Evolutionary conservation across 1,140 invertebrate genomes (phyloP), one percentile per base, ranked within the genome.

Genomic region (Meloidogyne hapla): DNA sequence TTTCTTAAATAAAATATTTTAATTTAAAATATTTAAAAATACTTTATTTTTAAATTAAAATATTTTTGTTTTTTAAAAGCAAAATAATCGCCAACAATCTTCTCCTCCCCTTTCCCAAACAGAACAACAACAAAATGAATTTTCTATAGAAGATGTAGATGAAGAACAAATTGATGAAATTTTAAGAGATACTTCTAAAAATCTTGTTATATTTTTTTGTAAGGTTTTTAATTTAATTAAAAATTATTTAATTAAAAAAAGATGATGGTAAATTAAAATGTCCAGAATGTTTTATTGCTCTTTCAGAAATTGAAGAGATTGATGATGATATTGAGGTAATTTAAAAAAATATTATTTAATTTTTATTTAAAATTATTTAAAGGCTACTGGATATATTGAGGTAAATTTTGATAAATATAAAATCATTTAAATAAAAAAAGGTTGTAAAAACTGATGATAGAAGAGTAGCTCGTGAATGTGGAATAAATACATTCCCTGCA

Each of bases 361-460:
- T 56, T n/a, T 56, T 56, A 18, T 56, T 56, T 5, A 56, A 48
- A 48, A 15, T 15, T 48, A 48, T 48, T 56, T 56, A 56, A n/a
- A 56, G 76, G 83, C 83, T 28, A 86, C 85, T 65, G 85, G 85
- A 40, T 86, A 86, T 76, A 86, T 86, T 48, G 83, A 86, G 71
- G 83, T 85, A 21, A n/a, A 12, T 42, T 42, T 72, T 13, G 15
- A 21, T 33, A 2, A 28, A 25, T 63, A 2, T 8, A 26, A 80
- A 56, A 65, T 72, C 10, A 67, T 25, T 64, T 9, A 56, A 28
- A 56, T 69, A 18, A n/a, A 74, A 81, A 56, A 28, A 84, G 80
- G 84, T 87, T 1, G 85, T 86, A 10, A 86, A 86, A 71, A 86
- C 86, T n/a, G 85, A 87, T 65, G 86, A 86, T 68, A 67, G 85